Percentiles rank a stretch among this genome's conserved stretches.
Conservation (phyloP, 1,140 invertebrate genomes). For the Pantala flavescens region DNA sequence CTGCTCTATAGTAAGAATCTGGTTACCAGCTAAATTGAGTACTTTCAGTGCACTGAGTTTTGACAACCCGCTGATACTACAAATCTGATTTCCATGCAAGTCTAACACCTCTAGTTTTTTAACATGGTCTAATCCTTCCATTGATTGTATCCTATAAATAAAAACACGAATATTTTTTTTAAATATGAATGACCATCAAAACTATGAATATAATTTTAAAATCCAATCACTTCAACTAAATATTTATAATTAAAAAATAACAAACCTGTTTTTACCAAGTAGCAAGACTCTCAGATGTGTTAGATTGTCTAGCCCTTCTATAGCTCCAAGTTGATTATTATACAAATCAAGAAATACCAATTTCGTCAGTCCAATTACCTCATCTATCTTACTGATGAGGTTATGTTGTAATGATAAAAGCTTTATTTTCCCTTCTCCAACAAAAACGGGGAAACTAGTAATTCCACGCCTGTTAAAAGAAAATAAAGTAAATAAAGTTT, state of each 20-base stretch:
- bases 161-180: no score
- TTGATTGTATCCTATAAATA: slow-evolving; percentile 50
- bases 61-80: slow-evolving; percentile 48
- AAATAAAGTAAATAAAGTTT: not conserved
- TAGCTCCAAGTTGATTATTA: slow-evolving; percentile 83
- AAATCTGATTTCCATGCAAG: slow-evolving; percentile 80
- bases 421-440: slow-evolving; percentile 63
- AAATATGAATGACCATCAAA: no score
- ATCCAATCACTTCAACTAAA: slow-evolving; percentile 31
- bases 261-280: slow-evolving; percentile 73
- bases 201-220: slow-evolving; percentile 23
- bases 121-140: slow-evolving; percentile 61
- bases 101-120: slow-evolving; percentile 77
- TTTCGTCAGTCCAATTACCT: slow-evolving; percentile 31
- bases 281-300: slow-evolving; percentile 71
- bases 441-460: slow-evolving; percentile 64
- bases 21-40: slow-evolving; percentile 83
- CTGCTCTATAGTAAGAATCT: slow-evolving; percentile 58
- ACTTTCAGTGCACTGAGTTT: slow-evolving; percentile 64
- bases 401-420: slow-evolving; percentile 86
- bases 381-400: slow-evolving; percentile 65
- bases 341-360: slow-evolving; percentile 87
- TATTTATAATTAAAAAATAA: not conserved
- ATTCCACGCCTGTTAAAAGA: slow-evolving; percentile 47
- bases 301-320: slow-evolving; percentile 61